Conservation (phyloP, 1,140 invertebrate genomes). For the Sycophaga agraensis region DNA sequence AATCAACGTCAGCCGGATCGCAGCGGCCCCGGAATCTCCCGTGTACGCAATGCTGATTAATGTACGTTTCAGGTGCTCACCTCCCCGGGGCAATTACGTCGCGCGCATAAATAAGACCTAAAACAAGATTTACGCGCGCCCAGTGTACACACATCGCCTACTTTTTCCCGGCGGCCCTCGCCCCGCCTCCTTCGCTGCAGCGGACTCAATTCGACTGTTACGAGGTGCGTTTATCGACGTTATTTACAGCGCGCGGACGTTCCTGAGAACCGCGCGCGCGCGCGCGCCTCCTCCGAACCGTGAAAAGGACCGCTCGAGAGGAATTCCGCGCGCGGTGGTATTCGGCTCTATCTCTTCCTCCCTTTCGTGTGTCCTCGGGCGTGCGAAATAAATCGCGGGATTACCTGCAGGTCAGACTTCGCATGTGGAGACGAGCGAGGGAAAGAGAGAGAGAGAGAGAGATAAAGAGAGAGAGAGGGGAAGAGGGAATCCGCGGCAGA, state of each 20-base stretch:
- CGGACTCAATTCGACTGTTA: conserved; percentile 21
- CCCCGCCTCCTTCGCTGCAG: neutral
- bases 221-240: conserved; percentile 28
- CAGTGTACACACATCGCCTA: neutral
- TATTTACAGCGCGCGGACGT: conserved; percentile 24
- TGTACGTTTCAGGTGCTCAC: neutral
- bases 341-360: no score
- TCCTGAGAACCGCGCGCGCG: no score
- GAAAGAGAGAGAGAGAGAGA: conserved; percentile 23
- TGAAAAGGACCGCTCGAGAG: neutral
- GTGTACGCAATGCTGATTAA: neutral
- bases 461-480: neutral
- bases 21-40: neutral
- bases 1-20: neutral
- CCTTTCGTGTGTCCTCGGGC: conserved; percentile 14
- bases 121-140: conserved; percentile 15
- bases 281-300: no score
- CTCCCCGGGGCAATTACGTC: conserved; percentile 3
- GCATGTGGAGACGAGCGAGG: neutral
- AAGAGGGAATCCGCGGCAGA: neutral
- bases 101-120: conserved; percentile 14
- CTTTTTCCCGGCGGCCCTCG: neutral
- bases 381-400: conserved; percentile 30
- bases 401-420: conserved; percentile 17
- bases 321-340: neutral